Base-by-base conservation (phyloP, 2,797 vertebrate species). In the Myotis daubentonii region DNA sequence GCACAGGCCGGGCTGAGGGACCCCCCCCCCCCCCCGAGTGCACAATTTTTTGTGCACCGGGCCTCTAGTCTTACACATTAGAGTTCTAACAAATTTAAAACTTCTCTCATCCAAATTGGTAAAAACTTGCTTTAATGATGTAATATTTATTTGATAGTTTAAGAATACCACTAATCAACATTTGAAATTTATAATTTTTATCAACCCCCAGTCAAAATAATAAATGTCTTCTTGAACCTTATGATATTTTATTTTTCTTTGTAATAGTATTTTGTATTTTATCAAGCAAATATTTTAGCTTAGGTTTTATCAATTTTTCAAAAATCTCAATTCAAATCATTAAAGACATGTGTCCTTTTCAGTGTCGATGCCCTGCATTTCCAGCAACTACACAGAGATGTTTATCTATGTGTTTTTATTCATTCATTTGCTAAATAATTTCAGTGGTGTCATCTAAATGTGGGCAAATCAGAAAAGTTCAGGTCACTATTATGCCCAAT, bases 401-500 rank as follows among this genome's bases (percentile, higher is more conserved):
- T 93, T 86, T 72, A 36, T 55, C 94, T 84, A 62, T 79, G 36
- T 81, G 41, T 70, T 96, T 94, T 96, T 93, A 88, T 96, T 96
- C 80, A 87, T 91, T 92, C 68, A 95, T 91, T 87, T 95, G 90
- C 75, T 85, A 72, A 94, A 93, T 81, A 95, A 91, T 94, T 95
- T 94, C 65, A 7, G 30, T 89, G 23, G 66, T 93, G 80, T 94
- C 83, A 96, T 96, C 36, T 91, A 96, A 94, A 88, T 87, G 72
- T 91, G 55, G 49, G 57, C 4, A 95, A 97, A 95, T 91, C 71
- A 89, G 53, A 93, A 97, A 90, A 93, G 88, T 87, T 93, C 76
- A 89, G 82, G 95, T 62, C 38, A 84, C 60, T 81, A 95, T 87
- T 94, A 88, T 55, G 57, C 62, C 1, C 16, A 90, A 95, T 97